Evolutionary conservation across 2,113 vertebrate genomes (phyloP).

Genomic region (Crotalus horridus): DNA sequence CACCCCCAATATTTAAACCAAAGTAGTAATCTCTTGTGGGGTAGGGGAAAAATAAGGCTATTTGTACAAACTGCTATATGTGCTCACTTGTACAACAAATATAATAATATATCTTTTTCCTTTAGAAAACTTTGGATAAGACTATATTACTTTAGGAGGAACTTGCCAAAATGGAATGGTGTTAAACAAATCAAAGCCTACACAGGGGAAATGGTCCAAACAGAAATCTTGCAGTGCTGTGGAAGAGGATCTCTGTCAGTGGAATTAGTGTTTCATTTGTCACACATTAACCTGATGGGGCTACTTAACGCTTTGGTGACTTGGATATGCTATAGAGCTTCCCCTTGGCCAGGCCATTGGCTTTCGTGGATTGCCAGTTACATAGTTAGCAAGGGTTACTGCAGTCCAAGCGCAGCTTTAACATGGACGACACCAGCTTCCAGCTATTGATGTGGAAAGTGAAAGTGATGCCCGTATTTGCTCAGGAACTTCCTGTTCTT

Average conservation of each 20-base stretch:
- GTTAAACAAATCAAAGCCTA: constrained; percentile 47
- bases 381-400: neutral
- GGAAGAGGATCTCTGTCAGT: neutral
- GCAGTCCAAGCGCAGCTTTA: neutral
- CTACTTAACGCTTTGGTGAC: neutral
- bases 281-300: neutral
- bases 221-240: neutral
- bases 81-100: neutral
- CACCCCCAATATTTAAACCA: constrained; percentile 62
- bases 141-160: constrained; percentile 28
- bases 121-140: constrained; percentile 25
- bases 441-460: neutral
- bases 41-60: constrained; percentile 44
- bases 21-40: constrained; percentile 54
- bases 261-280: neutral
- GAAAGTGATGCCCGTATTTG: neutral
- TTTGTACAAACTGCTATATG: constrained; percentile 38
- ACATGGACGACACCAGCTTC: neutral
- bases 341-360: neutral
- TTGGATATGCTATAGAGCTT: neutral
- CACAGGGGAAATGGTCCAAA: constrained; percentile 33
- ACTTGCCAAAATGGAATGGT: constrained; percentile 34
- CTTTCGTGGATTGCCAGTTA: neutral
- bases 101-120: constrained; percentile 21
- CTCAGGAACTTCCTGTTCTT: neutral